These are phyloP conservation scores for Archilochus colubris DNA, from an alignment of 2,113 vertebrate species.

Conservation along the genomic window DNA sequence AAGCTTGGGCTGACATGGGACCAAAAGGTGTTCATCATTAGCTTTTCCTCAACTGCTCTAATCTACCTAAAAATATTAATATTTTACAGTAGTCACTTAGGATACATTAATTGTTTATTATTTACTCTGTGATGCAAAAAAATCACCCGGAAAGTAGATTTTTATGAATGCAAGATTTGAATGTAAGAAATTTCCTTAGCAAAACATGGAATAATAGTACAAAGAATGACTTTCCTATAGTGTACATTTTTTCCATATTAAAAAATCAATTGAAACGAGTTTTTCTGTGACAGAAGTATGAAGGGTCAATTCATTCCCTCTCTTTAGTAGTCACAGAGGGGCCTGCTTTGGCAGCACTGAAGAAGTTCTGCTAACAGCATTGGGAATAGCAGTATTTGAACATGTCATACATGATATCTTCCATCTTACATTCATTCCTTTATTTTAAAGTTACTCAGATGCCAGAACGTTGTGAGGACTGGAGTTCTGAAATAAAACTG, in stretches of 20 bases:
- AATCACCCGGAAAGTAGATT: not conserved
- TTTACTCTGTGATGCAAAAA: not conserved
- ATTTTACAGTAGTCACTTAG: conserved; percentile 23
- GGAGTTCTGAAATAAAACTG: not conserved
- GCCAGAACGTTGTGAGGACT: not conserved
- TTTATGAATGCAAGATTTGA: not conserved
- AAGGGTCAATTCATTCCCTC: conserved; percentile 45
- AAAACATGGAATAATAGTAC: conserved; percentile 16
- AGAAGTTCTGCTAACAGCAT: not conserved
- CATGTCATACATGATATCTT: not conserved
- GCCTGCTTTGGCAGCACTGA: conserved; percentile 14
- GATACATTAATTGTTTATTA: conserved; percentile 13
- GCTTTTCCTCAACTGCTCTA: not conserved
- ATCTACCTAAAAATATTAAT: not conserved
- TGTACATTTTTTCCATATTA: conserved; percentile 45
- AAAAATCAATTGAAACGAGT: conserved; percentile 50
- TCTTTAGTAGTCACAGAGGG: conserved; percentile 43
- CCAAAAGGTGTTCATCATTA: not conserved
- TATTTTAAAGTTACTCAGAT: not conserved
- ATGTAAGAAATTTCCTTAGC: conserved; percentile 10
- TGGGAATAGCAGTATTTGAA: conserved; percentile 4
- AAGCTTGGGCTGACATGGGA: not conserved
- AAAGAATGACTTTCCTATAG: not conserved
- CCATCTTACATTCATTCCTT: not conserved
- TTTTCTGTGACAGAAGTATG: conserved; percentile 24